A percentile compares a stretch with the other conserved stretches of the same genome.
phyloP scores from a whole-genome alignment of 2,113 vertebrate genomes.

The Heliornis fulica region DNA sequence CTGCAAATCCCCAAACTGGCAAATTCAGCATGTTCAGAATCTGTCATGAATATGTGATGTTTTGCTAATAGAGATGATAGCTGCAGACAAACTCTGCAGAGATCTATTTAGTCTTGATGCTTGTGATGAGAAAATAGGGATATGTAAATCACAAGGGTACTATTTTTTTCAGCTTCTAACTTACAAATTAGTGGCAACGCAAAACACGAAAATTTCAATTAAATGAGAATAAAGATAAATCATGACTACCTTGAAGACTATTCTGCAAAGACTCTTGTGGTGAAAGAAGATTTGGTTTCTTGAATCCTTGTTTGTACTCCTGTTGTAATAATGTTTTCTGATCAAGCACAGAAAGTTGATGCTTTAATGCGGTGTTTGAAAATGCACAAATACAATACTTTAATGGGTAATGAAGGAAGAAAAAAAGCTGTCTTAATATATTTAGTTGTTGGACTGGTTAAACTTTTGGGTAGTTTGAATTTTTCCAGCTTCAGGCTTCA shows the following conservation, averaged over 20 bases:
- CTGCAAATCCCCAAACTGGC: background rate
- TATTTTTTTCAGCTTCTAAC: slow-evolving; percentile 9
- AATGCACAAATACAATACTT: background rate
- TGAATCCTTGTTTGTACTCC: background rate
- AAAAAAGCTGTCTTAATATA: background rate
- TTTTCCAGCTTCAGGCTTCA: background rate
- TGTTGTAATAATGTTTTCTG: background rate
- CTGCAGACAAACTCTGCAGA: background rate
- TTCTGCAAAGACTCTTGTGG: background rate
- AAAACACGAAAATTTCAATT: background rate
- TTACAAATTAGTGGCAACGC: background rate
- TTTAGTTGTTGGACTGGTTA: background rate
- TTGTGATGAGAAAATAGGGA: background rate
- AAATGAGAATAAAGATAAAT: background rate
- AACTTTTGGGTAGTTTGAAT: background rate
- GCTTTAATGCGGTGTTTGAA: background rate
- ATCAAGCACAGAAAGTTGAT: background rate
- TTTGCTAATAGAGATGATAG: background rate
- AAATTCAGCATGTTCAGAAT: background rate
- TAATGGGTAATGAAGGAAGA: background rate
- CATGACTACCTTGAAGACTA: background rate
- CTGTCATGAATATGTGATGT: background rate
- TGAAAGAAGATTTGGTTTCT: background rate
- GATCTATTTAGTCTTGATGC: background rate
- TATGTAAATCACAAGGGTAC: background rate